Evolutionary conservation across 23 tunicate genomes (phyloP), one percentile per base, ranked within the genome.

Genomic region (Trididemnum clinides): DNA sequence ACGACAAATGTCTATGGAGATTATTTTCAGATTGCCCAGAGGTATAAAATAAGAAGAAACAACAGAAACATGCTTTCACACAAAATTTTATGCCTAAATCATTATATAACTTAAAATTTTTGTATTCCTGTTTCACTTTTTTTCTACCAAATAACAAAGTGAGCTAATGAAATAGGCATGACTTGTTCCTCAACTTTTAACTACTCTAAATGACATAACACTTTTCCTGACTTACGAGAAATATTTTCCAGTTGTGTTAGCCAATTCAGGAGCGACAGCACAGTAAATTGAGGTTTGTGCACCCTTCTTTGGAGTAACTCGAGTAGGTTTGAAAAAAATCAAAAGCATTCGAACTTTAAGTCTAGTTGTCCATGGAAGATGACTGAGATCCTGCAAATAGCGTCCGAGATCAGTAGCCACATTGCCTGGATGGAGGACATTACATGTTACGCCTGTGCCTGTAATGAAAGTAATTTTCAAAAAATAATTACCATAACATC

Each of bases 391-490:
- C 1, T 57, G 19, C 78, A 93, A 58, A 28, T 93, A 87, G 5
- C 98, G 75, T 6, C 84, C 80, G 1, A 93, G 81, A 5, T 88
- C 92, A 1, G 98, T 93, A 20, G 27, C 36, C 0, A 93, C 90
- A 27, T 76, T 32, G 1, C 98, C 98, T 28, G 98, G 98, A 85
- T 93, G 98, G 1, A 93, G 18, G 10, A 82, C 29, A 73, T 93
- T 82, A 84, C 90, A 84, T 5, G 98, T 84, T 0, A 93, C 90
- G 19, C 90, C 92, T 0, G 93, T 93, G 39, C 92, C 97, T 92
- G 85, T 19, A 69, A 19, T 50, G 54, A 49, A 49, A 15, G 10
- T 49, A 49, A n/a, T n/a, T n/a, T n/a, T n/a, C n/a, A n/a, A n/a
- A n/a, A n/a, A n/a, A n/a, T n/a, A n/a, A n/a, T n/a, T n/a, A n/a